These are phyloP conservation scores for Gobionotothen gibberifrons DNA, from an alignment of 2,797 vertebrate species.

Conservation along the genomic window DNA sequence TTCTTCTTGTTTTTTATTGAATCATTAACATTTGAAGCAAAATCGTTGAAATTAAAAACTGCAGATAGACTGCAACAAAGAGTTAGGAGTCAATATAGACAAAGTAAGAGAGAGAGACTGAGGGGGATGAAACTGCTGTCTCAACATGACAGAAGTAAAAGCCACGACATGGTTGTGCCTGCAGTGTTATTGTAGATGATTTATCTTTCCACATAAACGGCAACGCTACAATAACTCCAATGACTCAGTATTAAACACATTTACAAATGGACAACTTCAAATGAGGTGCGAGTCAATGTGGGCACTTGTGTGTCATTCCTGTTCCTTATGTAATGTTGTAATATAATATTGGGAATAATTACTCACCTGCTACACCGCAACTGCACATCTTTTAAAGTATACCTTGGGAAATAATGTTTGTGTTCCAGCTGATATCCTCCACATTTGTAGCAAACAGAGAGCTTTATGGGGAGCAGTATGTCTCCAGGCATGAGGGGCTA, in stretches of 20 bases:
- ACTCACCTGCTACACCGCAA: conserved; percentile 51
- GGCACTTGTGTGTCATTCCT: neutral
- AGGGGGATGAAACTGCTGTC: too few species aligned
- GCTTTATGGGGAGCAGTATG: conserved; percentile 55
- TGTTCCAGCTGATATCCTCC: conserved; percentile 11
- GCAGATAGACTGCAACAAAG: neutral
- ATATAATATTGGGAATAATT: neutral
- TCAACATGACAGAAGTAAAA: neutral
- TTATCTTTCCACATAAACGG: neutral
- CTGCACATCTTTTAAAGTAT: neutral
- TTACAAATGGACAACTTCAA: neutral
- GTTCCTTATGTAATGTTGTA: neutral
- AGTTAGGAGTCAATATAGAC: neutral
- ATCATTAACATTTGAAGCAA: neutral
- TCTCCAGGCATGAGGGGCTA: conserved; percentile 81
- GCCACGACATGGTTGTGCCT: neutral
- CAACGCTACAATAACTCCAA: neutral
- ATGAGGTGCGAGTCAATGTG: neutral
- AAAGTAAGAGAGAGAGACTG: neutral
- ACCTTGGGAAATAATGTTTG: conserved; percentile 31
- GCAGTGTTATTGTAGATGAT: too few species aligned
- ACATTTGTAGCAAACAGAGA: neutral
- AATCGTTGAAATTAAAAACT: neutral
- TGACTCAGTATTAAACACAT: conserved; percentile 14
- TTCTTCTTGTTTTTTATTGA: neutral